A percentile compares a stretch with the other conserved stretches of the same genome.
phyloP scores from a whole-genome alignment of 2,113 vertebrate genomes.

The Cercocebus atys region DNA sequence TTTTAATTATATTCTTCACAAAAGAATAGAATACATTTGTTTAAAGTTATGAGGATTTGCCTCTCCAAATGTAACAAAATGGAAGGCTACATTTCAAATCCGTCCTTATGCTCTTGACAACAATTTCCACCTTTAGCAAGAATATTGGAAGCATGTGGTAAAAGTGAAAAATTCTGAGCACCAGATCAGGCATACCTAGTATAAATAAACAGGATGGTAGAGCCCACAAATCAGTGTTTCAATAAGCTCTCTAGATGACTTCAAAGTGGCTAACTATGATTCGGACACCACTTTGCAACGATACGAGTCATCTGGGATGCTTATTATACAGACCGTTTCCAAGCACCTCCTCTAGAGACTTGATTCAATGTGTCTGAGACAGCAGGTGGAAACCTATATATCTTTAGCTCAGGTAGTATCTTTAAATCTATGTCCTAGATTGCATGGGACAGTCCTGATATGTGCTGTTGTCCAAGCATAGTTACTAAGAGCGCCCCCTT shows the following conservation, averaged over 20 bases:
- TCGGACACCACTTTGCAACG: rapidly evolving
- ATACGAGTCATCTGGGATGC: rapidly evolving
- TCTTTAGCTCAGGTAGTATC: background rate
- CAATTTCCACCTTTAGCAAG: background rate
- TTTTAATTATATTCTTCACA: background rate
- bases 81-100: background rate
- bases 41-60: background rate
- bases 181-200: background rate
- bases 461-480: background rate
- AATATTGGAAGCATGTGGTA: background rate
- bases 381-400: rapidly evolving
- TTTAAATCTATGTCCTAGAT: background rate
- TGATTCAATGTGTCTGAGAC: background rate
- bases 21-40: background rate
- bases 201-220: background rate
- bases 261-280: background rate
- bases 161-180: background rate
- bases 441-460: too few species aligned
- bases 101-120: background rate
- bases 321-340: background rate
- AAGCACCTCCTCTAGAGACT: background rate
- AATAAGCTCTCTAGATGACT: background rate
- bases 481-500: background rate
- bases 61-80: background rate
- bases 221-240: background rate